A percentile compares a stretch with the other conserved stretches of the same genome.
Evolutionary conservation across 2,797 vertebrate genomes (phyloP).

Genomic region (Falco berigora): DNA sequence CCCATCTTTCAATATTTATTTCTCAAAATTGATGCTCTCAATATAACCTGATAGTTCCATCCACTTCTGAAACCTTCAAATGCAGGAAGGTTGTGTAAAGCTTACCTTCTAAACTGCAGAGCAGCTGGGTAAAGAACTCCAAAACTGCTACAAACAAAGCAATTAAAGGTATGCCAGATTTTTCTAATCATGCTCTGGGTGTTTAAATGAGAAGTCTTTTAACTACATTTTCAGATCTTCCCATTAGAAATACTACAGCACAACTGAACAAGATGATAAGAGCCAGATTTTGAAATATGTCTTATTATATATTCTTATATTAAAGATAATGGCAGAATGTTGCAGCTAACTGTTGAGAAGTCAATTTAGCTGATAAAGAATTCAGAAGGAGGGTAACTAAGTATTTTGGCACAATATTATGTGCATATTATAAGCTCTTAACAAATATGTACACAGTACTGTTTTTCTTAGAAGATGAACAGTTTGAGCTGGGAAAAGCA

Average conservation of each 20-base stretch:
- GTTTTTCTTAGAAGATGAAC: background rate
- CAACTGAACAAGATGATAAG: background rate
- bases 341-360: background rate
- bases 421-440: background rate
- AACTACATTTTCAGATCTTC: background rate
- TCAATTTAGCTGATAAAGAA: background rate
- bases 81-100: background rate
- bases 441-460: fast-evolving
- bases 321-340: background rate
- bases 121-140: background rate
- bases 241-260: background rate
- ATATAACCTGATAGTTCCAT: background rate
- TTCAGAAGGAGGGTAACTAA: background rate
- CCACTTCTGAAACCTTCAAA: background rate
- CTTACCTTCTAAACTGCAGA: background rate
- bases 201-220: background rate
- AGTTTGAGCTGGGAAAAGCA: background rate
- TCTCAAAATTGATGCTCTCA: background rate
- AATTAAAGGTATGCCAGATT: background rate
- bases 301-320: background rate
- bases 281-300: background rate
- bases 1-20: background rate
- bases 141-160: background rate
- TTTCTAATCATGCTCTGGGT: background rate
- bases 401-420: background rate